A percentile compares a stretch with the other conserved stretches of the same genome.
phyloP scores from a whole-genome alignment of 2,113 vertebrate genomes.

The Strigops habroptila region DNA sequence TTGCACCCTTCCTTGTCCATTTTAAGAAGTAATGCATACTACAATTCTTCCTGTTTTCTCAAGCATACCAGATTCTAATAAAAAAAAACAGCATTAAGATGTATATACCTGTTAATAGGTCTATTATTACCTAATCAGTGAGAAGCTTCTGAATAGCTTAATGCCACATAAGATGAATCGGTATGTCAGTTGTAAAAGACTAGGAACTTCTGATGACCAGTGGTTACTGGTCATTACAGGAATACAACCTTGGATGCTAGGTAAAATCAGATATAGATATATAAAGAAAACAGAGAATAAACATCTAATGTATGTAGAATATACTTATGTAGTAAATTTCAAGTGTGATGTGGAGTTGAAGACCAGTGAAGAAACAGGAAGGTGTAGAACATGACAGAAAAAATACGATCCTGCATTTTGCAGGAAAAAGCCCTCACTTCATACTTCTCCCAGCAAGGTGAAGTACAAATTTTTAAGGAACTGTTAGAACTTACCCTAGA shows the following conservation, averaged over 20 bases:
- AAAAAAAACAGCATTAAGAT: neutral
- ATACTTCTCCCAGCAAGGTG: neutral
- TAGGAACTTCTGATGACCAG: neutral
- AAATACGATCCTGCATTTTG: neutral
- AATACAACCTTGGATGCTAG: fast-evolving
- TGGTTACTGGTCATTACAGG: neutral
- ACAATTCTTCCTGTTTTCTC: neutral
- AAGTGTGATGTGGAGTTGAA: neutral
- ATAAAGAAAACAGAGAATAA: neutral
- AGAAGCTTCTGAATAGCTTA: neutral
- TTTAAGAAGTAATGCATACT: neutral
- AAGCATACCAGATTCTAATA: neutral
- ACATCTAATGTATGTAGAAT: neutral
- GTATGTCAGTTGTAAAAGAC: neutral
- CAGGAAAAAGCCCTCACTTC: neutral
- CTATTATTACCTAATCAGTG: neutral
- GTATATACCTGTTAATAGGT: neutral
- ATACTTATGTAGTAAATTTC: neutral
- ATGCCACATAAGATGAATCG: neutral
- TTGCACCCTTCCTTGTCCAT: neutral
- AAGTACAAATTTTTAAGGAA: neutral
- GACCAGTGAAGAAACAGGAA: neutral
- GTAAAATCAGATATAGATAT: neutral
- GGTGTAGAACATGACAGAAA: neutral
- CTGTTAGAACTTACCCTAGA: neutral